phyloP scores from a whole-genome alignment of 2,113 vertebrate species.

The Platycercus adscitus region DNA sequence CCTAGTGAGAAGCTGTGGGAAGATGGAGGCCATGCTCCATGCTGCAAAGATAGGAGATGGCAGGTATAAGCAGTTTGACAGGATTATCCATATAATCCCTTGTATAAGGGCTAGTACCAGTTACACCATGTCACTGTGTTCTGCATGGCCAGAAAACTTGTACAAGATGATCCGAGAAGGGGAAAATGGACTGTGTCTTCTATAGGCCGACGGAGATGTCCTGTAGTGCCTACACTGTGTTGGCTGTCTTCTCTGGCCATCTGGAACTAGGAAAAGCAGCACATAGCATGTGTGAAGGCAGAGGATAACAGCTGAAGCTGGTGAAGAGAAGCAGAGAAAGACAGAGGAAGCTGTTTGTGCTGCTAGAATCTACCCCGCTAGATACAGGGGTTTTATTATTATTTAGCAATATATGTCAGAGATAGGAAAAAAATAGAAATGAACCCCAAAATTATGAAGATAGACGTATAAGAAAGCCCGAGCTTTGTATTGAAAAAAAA shows the following conservation, averaged over 20 bases:
- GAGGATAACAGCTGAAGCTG: conserved; percentile 38
- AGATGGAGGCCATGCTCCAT: neutral
- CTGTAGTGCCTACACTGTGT: neutral
- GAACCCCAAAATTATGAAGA: neutral
- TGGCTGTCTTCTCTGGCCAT: neutral
- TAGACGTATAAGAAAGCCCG: neutral
- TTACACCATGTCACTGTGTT: neutral
- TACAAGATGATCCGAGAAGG: neutral
- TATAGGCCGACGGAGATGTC: neutral
- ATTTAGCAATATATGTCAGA: neutral
- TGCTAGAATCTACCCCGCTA: neutral
- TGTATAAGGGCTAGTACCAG: neutral
- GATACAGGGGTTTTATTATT: neutral
- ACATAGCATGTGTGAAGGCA: neutral
- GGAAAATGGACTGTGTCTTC: neutral
- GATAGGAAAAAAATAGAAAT: neutral
- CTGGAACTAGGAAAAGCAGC: neutral
- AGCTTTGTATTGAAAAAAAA: neutral
- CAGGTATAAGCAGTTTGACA: neutral
- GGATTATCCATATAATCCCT: neutral
- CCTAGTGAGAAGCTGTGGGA: neutral
- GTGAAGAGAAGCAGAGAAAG: conserved; percentile 9
- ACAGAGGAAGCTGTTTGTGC: neutral
- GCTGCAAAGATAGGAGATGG: neutral
- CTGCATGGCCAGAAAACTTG: rapidly evolving